Conservation (phyloP, 2,797 vertebrate genomes). For the Tenualosa thibaudeaui region DNA sequence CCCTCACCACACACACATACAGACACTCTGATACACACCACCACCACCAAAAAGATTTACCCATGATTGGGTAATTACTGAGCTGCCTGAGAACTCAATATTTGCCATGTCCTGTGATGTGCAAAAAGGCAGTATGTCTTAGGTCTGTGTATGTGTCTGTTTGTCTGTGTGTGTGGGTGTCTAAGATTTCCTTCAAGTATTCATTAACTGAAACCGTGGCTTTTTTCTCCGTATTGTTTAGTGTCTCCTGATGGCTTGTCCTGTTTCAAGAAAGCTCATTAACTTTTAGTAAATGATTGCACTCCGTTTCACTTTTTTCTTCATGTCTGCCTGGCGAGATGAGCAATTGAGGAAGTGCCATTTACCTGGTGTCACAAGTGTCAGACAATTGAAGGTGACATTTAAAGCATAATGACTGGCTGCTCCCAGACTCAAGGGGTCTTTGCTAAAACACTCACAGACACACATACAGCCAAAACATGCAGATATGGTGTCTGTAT, state of each 20-base stretch:
- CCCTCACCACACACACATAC: too few species aligned
- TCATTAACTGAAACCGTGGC: conserved; percentile 60
- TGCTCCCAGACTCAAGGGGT: background rate
- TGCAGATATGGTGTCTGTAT: background rate
- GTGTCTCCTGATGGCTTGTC: conserved; percentile 63
- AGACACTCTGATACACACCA: background rate
- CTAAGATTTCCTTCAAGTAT: conserved; percentile 46
- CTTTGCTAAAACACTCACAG: background rate
- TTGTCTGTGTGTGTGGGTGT: background rate
- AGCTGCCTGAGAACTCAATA: conserved; percentile 46
- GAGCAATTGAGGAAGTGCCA: conserved; percentile 38
- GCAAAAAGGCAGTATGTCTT: conserved; percentile 58
- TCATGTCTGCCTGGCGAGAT: conserved; percentile 38
- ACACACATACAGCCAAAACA: background rate
- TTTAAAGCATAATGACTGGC: background rate
- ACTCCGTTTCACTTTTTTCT: conserved; percentile 38
- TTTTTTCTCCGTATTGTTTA: conserved; percentile 54
- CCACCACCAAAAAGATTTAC: conserved; percentile 50
- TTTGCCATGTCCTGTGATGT: conserved; percentile 48
- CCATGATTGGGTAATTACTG: conserved; percentile 57
- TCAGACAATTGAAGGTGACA: conserved; percentile 14
- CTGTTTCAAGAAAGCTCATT: conserved; percentile 48
- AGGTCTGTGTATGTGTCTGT: conserved; percentile 30
- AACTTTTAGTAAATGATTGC: conserved; percentile 61
- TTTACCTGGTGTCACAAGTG: conserved; percentile 6